Evolutionary conservation across 1,140 invertebrate species (phyloP), one percentile per base, ranked within the genome.

Genomic region (Lepidurus apus): DNA sequence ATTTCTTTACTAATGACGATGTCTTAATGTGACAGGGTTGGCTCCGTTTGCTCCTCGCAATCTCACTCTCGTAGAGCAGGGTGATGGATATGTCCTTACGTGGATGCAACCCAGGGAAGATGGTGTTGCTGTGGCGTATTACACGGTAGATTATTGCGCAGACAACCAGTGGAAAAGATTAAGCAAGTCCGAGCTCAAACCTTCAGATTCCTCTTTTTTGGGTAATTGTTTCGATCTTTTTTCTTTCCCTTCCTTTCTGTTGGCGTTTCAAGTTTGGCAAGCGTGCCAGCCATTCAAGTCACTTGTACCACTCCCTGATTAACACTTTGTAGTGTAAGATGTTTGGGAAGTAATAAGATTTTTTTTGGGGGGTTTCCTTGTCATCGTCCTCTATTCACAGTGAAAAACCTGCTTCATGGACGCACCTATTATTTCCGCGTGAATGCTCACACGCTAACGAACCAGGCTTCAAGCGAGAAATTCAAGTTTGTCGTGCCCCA

Each of bases 371-470:
- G 17, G 6, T 65, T 21, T 65, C 53, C 21, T 9, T 17, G 9
- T 4, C 17, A n/a, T 7, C n/a, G 42, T 73, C 10, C 79, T 76
- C 78, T 73, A 76, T 81, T 87, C 87, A 73, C 87, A 95, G 95
- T 95, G 80, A 96, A 96, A 88, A 95, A 94, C 87, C 86, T 96
- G 84, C 93, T 94, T 80, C 92, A 93, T 81, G 94, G 94, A 78
- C 89, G 93, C 81, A 95, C 93, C 76, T 96, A 96, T 86, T 91
- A 93, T 86, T 96, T 97, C 87, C 89, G 93, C 84, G 93, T 97
- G 81, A 87, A 94, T 84, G 93, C 94, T 65, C 92, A 95, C 86
- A 94, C 93, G 21, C 87, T 91, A 80, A 93, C 90, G 78, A 93
- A 91, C 83, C 93, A 92, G 85, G 91, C 93, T 83, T 90, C 89